Evolutionary conservation across 2,113 vertebrate species (phyloP), one percentile per base, ranked within the genome.

Genomic region (Sturnira hondurensis): DNA sequence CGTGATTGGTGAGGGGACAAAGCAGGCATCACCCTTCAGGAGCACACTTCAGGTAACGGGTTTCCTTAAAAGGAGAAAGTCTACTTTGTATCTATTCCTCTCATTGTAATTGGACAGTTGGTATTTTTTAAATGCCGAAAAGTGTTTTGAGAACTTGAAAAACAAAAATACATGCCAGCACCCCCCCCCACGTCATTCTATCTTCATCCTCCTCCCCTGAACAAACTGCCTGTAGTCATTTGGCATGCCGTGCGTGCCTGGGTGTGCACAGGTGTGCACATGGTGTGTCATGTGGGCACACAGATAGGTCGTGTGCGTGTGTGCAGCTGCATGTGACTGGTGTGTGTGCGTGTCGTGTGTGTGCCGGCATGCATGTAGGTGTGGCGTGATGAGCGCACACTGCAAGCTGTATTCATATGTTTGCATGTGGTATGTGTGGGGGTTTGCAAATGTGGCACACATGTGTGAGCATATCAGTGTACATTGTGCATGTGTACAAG

Each of bases 1-100:
- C 8, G 0, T 0, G 5, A 5, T 26, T 22, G 45, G 9, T 17
- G 28, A 14, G 50, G 56, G 22, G 3, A 1, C 2, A 10, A 54
- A 38, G 17, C 74, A 15, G 13, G 58, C 26, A 8, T 4, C 24
- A 14, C 16, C 65, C 76, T 36, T 11, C 7, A 11, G 77, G 19
- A 43, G 12, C 70, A 3, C 5, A 1, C 33, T 9, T 26, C 1
- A 7, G 26, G 47, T 12, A 7, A 7, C 12, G 0, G 22, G n/a
- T 41, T 63, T 28, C 58, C 3, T 45, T 0, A 14, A 28, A 63
- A 33, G 12, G 56, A 56, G 5, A 17, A 19, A 50, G 36, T 17
- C 41, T 10, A 16, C 0, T 13, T 63, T 77, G 50, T 16, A 4
- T 56, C 0, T 41, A 3, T 4, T 3, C 7, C 3, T 56, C n/a